Conservation (phyloP, 2,888 invertebrate genomes). For the Scelioninae gen. 1 region DNA sequence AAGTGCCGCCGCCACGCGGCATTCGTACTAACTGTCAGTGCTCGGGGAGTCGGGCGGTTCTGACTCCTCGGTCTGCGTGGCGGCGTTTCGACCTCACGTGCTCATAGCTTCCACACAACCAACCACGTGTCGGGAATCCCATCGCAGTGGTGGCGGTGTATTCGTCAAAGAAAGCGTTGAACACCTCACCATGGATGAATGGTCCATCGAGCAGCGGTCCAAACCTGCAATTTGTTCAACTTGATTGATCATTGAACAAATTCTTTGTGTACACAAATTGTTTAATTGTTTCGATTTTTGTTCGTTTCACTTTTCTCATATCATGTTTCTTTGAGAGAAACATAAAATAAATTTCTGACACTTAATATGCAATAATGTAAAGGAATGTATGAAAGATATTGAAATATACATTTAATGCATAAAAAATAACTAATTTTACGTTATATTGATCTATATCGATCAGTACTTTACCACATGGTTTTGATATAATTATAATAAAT, state of each 20-base stretch:
- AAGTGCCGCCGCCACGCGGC: constrained; percentile 80
- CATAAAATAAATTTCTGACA: no score
- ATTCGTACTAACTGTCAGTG: constrained; percentile 81
- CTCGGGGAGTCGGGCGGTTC: constrained; percentile 76
- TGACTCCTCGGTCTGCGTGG: constrained; percentile 82
- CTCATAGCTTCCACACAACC: constrained; percentile 75
- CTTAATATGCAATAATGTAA: no score
- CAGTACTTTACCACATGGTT: no score
- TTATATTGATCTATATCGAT: no score
- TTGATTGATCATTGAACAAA: constrained; percentile 11
- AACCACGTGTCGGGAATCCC: constrained; percentile 79
- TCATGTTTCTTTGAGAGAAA: no score
- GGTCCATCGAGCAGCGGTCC: constrained; percentile 82
- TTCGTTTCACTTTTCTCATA: not conserved
- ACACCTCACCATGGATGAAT: constrained; percentile 81
- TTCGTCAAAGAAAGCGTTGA: constrained; percentile 81
- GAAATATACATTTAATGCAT: no score
- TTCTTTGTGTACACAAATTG: constrained; percentile 20
- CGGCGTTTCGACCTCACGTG: constrained; percentile 83
- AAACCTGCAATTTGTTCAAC: constrained; percentile 74
- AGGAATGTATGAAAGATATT: no score
- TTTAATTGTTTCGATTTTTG: not conserved
- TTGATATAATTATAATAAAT: no score
- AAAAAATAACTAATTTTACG: no score
- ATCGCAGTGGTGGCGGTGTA: constrained; percentile 80